Base-by-base conservation (phyloP, 1,140 invertebrate species). In the Zaprionus kolodkinae region DNA sequence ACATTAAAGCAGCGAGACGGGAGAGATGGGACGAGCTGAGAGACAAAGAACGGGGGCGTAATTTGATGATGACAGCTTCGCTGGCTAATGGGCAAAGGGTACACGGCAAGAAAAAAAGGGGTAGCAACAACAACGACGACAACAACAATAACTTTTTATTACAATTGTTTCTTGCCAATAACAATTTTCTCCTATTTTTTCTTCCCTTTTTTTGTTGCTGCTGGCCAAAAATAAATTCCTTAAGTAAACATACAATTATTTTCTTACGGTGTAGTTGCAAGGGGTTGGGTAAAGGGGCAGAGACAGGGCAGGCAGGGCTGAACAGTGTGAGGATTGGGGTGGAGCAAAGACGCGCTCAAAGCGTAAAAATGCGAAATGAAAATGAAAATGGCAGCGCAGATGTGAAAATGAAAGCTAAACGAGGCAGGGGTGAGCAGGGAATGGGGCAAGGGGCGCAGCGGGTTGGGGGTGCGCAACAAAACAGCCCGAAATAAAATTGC, bases 41-140 rank as follows among this genome's bases (percentile, higher is more conserved):
- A 30, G 21, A 88, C 84, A 89, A 84, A 84, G 13, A n/a, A 78
- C 80, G 71, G 36, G 25, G 63, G 63, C 81, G 85, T 84, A 88
- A 88, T 89, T 88, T 84, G 78, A 88, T 88, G 84, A 87, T 88
- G 84, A 89, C 84, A 88, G 77, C 73, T 70, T 54, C 60, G 67
- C 54, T 45, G 67, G 59, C 30, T 71, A 71, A 64, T 71, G 67
- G 67, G 67, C 50, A 25, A 57, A 25, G 67, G 54, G 25, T 36
- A 52, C 27, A 55, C 52, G 7, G 25, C 6, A 55, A 30, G 27
- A 55, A 55, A 55, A n/a, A 55, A 2, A 9, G 30, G 5, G 7
- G 30, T 2, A 9, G 4, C 2, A 33, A 7, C n/a, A 43, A n/a
- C n/a, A 43, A 43, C n/a, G n/a, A n/a, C n/a, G n/a, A 15, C 40